A percentile compares a stretch with the other conserved stretches of the same genome.
Evolutionary conservation across 2,113 vertebrate species (phyloP).

Genomic region (Cranoglanis bouderius): DNA sequence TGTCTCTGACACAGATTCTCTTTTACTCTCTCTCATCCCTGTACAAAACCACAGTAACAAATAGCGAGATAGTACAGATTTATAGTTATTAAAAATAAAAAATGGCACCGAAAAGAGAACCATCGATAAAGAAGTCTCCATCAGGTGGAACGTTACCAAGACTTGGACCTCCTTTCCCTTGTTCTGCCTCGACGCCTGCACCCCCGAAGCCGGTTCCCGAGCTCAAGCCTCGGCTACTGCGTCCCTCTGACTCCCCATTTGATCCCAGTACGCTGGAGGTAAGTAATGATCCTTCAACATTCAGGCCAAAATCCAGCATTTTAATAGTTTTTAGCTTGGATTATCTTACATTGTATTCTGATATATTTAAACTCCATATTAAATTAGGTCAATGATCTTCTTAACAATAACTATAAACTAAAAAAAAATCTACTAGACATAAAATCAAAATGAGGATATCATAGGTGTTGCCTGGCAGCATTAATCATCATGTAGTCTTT

Average conservation of each 20-base stretch:
- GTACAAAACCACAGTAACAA: slow-evolving; percentile 12
- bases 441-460: neutral
- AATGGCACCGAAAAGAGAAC: slow-evolving; percentile 76
- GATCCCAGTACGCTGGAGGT: slow-evolving; percentile 78
- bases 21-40: slow-evolving; percentile 29
- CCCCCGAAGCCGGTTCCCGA: slow-evolving; percentile 63
- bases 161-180: slow-evolving; percentile 74
- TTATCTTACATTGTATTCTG: neutral
- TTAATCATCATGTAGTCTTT: neutral
- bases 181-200: slow-evolving; percentile 58
- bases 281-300: slow-evolving; percentile 46
- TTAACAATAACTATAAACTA: neutral
- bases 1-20: slow-evolving; percentile 45
- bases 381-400: neutral
- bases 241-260: slow-evolving; percentile 72
- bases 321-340: neutral
- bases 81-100: neutral
- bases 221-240: slow-evolving; percentile 72
- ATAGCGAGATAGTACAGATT: neutral
- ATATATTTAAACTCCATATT: neutral
- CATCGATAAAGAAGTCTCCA: slow-evolving; percentile 73
- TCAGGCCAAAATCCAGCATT: neutral
- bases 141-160: slow-evolving; percentile 66
- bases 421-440: neutral
- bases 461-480: neutral